Evolutionary conservation across 2,888 invertebrate genomes (phyloP).

Genomic region (Melitaea athalia): DNA sequence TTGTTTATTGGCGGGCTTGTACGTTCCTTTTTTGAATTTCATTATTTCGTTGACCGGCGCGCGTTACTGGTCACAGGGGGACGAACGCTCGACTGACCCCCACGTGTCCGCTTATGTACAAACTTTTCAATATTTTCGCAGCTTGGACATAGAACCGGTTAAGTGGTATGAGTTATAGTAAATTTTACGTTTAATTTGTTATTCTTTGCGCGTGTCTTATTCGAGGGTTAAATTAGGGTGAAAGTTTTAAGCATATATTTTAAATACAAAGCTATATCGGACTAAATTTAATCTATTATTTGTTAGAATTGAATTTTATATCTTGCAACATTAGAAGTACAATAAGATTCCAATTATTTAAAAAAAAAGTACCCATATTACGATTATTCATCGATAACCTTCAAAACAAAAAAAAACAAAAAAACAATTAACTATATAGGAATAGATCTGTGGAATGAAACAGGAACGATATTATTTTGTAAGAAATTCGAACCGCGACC

Average conservation of each 20-base stretch:
- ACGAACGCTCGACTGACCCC: conserved; percentile 67
- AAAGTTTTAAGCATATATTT: conserved; percentile 28
- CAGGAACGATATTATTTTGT: conserved; percentile 46
- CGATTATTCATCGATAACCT: neutral
- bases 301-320: too few species aligned
- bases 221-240: conserved; percentile 67
- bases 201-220: conserved; percentile 70
- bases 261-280: neutral
- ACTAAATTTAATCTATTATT: too few species aligned
- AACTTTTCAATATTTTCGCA: conserved; percentile 75
- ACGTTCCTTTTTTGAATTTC: conserved; percentile 74
- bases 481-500: conserved; percentile 68
- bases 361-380: neutral
- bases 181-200: conserved; percentile 80
- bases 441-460: conserved; percentile 54
- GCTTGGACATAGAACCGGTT: conserved; percentile 72
- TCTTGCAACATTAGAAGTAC: too few species aligned
- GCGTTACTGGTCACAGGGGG: conserved; percentile 71
- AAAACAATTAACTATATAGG: conserved; percentile 17
- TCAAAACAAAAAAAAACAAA: conserved; percentile 11
- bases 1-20: conserved; percentile 81
- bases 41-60: conserved; percentile 75
- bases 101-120: conserved; percentile 64
- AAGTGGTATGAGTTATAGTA: conserved; percentile 58
- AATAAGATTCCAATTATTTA: too few species aligned